Base-by-base conservation (phyloP, 2,797 vertebrate species). In the Syngnathus rostellatus region DNA sequence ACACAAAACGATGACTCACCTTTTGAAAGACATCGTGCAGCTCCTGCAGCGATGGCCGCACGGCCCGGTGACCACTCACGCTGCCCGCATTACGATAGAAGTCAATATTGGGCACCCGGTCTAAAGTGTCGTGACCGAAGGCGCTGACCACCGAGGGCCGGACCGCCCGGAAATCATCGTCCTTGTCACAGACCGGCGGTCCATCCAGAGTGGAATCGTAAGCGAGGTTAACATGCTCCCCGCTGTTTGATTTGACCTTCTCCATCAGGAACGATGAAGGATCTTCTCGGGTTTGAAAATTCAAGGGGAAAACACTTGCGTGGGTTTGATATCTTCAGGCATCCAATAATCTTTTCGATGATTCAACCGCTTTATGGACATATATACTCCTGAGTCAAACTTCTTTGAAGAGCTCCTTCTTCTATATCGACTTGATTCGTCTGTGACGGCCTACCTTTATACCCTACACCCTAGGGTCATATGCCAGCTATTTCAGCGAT, bases 21-120 rank as follows among this genome's bases (percentile, higher is more conserved):
- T 93, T 97, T 78, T 95, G 92, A 68, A 98, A 92, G 59, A 96
- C 92, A 65, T 97, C 90, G 0, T 99, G 97, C 60, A 99, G 95
- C 75, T 99, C 95, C 77, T 95, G 93, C 80, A 99, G 89, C 45
- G 95, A 97, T 1, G 97, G 97, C 62, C 97, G 85, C 72, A 80
- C 89, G 31, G 91, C 83, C 66, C 96, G 91, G 67, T 89, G 90
- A n/a, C 97, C 96, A 1, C 95, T 97, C 76, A 98, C 0, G 0
- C 95, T 99, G 77, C 94, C 94, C 0, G 92, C 90, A 45, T 99
- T 99, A 55, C 96, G 93, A n/a, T 99, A 99, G 86, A 95, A 98
- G 85, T 97, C 92, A 8, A 98, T 95, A 81, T 92, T 92, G 53
- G 97, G 97, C 77, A 96, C 88, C 0, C 92, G 92, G 67, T 99